Conservation (phyloP, 2,888 invertebrate genomes). For the Pristionchus exspectatus region DNA sequence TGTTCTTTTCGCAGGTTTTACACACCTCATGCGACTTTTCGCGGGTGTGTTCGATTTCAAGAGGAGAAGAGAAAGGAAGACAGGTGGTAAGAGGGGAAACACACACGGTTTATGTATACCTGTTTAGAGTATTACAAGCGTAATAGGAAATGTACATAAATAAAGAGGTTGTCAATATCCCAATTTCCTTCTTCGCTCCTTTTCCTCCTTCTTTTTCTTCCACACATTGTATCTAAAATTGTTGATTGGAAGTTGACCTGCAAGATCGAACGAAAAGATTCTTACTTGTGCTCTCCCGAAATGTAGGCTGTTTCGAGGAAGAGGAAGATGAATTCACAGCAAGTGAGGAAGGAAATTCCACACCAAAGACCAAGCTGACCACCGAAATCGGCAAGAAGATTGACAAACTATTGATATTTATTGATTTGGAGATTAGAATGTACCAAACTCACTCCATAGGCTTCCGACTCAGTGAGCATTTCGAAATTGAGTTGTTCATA, state of each 20-base stretch:
- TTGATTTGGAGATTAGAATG: too few relatives aligned
- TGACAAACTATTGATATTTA: slow-evolving; percentile 36
- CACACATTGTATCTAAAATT: slow-evolving; percentile 59
- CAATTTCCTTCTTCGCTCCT: slow-evolving; percentile 60
- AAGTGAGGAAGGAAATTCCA: slow-evolving; percentile 67
- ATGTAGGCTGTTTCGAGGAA: slow-evolving; percentile 65
- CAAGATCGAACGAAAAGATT: slow-evolving; percentile 44
- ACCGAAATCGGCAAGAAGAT: slow-evolving; percentile 65
- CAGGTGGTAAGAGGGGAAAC: not conserved
- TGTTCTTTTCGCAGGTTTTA: slow-evolving; percentile 26
- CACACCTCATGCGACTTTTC: not conserved
- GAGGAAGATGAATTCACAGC: slow-evolving; percentile 68
- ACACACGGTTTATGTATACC: slow-evolving; percentile 16
- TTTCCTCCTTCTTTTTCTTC: slow-evolving; percentile 73
- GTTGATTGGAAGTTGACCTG: not conserved
- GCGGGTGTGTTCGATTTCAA: slow-evolving; percentile 36
- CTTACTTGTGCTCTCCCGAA: slow-evolving; percentile 67
- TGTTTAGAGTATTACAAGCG: not conserved
- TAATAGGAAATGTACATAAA: not conserved
- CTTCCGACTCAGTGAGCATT: slow-evolving; percentile 77
- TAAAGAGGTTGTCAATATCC: slow-evolving; percentile 18
- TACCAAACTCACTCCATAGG: slow-evolving; percentile 71
- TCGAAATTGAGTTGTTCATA: slow-evolving; percentile 78
- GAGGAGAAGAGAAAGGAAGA: not conserved
- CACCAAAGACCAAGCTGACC: slow-evolving; percentile 65